Evolutionary conservation across 1,140 invertebrate species (phyloP), one percentile per base, ranked within the genome.

Genomic region (Oreohelix idahoensis): DNA sequence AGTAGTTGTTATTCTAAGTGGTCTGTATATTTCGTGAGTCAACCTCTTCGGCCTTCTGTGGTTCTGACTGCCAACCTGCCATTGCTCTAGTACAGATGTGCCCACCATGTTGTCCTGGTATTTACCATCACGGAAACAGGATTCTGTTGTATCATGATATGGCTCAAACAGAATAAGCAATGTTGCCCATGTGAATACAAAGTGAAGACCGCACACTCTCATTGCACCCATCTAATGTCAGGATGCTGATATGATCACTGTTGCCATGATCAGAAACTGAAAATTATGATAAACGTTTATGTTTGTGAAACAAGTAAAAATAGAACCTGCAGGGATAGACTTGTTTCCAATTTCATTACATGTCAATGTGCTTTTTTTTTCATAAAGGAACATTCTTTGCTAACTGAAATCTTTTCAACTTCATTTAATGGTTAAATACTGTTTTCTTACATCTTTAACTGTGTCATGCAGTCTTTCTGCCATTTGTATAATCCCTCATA

Each of bases 111-210:
- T 69, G n/a, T 38, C 45, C 26, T 5, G 23, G 38, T 69, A 8
- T 8, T 49, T 8, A 49, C 17, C 23, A 58, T 69, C 77, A 42
- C 66, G 58, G 20, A 66, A 45, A 35, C 77, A 79, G 11, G 77
- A 79, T 17, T 79, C 58, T 79, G 77, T 79, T n/a, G 20, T 53
- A 69, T 69, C 58, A 42, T 79, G 58, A 38, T 79, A 53, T 38
- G 58, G 77, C 35, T 79, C 77, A 79, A 63, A 66, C 26, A 79
- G 36, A 69, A 79, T 79, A n/a, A 79, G 77, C 5, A 79, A 69
- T 45, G 77, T 66, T 63, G 77, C 32, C 77, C 77, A 79, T 15
- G 77, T 79, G 58, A 79, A 66, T 26, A 69, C 23, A 39, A 79
- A 77, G n/a, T 77, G 42, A 1, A 77, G 29, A 1, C 75, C 49